These are phyloP conservation scores for Phycodurus eques DNA, from an alignment of 2,113 vertebrate species.

Conservation along the genomic window DNA sequence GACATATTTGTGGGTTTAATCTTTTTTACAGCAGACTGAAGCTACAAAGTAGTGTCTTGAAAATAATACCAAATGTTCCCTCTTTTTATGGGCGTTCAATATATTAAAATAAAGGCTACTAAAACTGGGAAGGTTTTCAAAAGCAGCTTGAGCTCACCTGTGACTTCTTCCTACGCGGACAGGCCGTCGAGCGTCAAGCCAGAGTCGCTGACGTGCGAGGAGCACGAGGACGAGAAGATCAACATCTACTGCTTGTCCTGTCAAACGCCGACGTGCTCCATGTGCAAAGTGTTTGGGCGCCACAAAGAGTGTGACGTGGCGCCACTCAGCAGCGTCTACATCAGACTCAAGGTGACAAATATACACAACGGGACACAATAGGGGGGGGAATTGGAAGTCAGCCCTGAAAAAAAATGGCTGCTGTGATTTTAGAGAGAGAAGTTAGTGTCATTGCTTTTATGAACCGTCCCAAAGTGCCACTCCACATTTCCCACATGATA, in stretches of 20 bases:
- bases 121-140: neutral
- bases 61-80: too few species aligned
- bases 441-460: too few species aligned
- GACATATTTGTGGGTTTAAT: too few species aligned
- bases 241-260: slow-evolving; percentile 91
- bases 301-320: slow-evolving; percentile 90
- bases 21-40: too few species aligned
- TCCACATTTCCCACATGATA: too few species aligned
- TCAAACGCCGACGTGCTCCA: slow-evolving; percentile 86
- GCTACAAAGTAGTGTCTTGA: too few species aligned
- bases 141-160: neutral
- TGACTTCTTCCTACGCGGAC: neutral
- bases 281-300: slow-evolving; percentile 89
- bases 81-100: too few species aligned
- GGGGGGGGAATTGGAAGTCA: too few species aligned
- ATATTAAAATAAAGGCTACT: too few species aligned
- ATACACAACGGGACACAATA: neutral
- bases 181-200: slow-evolving; percentile 59
- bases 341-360: slow-evolving; percentile 79
- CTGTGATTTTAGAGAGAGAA: too few species aligned
- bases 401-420: too few species aligned
- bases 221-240: slow-evolving; percentile 86
- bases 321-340: slow-evolving; percentile 78
- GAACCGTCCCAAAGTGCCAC: too few species aligned
- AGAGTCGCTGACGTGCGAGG: slow-evolving; percentile 82